Evolutionary conservation across 2,888 invertebrate species (phyloP).

Genomic region (Sinelater perroti): DNA sequence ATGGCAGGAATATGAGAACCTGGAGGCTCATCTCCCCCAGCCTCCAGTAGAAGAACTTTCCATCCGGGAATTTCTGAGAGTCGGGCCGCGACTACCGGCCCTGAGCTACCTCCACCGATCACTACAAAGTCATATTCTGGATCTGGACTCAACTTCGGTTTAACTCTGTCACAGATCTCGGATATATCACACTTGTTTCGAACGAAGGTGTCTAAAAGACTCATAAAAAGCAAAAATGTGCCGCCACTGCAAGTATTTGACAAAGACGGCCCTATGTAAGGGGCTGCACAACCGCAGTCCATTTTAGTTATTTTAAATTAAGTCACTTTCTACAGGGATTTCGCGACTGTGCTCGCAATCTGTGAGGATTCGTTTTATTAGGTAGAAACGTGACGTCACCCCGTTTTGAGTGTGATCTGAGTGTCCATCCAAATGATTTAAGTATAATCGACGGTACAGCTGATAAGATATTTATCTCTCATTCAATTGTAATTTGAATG

Average conservation of each 20-base stretch:
- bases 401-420: too few species aligned
- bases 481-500: too few species aligned
- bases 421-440: too few species aligned
- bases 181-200: slow-evolving; percentile 66
- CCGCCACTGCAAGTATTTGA: slow-evolving; percentile 66
- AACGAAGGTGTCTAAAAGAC: slow-evolving; percentile 69
- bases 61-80: slow-evolving; percentile 72
- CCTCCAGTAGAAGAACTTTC: slow-evolving; percentile 77
- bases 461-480: too few species aligned
- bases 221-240: slow-evolving; percentile 72
- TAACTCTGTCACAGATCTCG: slow-evolving; percentile 69
- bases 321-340: slow-evolving; percentile 13
- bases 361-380: slow-evolving; percentile 23
- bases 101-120: slow-evolving; percentile 73
- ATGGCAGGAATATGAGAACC: slow-evolving; percentile 72
- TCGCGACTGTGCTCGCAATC: slow-evolving; percentile 22
- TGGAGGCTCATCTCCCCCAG: slow-evolving; percentile 76
- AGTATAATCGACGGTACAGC: too few species aligned
- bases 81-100: slow-evolving; percentile 70
- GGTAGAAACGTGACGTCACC: slow-evolving; percentile 27
- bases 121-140: slow-evolving; percentile 72
- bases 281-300: slow-evolving; percentile 66
- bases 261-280: slow-evolving; percentile 67
- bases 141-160: slow-evolving; percentile 60
- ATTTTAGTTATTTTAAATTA: slow-evolving; percentile 43